Evolutionary conservation across 2,113 vertebrate genomes (phyloP), one percentile per base, ranked within the genome.

Genomic region (Austrofundulus limnaeus): DNA sequence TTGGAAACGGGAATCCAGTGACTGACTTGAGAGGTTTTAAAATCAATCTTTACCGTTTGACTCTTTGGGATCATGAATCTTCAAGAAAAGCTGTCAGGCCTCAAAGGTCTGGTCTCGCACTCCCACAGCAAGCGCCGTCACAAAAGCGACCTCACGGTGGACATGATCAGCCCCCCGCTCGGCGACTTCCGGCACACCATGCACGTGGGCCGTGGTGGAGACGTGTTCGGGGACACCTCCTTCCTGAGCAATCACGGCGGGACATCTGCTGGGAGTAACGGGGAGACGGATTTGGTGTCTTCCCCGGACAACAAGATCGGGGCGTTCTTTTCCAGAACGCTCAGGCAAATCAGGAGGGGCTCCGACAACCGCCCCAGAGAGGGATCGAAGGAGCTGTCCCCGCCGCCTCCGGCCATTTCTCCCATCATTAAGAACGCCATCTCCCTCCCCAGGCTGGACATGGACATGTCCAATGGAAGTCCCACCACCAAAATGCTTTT

Each of bases 121-220:
- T 95, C 97, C 1, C 94, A 95, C 0, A 88, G 94, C 74, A 97
- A 94, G 80, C 93, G 96, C 0, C 92, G 94, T 17, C 83, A 87
- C 62, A 94, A 94, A 77, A 87, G 91, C 0, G 93, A 95, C 83
- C 91, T 99, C 67, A 97, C 95, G 0, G 83, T 93, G 0, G 97
- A 98, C 52, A 99, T 99, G 97, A 99, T 99, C 89, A 99, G 97
- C 87, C 95, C 94, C 0, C 97, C 97, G 0, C 84, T 98, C 25
- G 96, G 94, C 0, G 97, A 99, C 88, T 99, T 99, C 70, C 95
- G 97, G 46, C 97, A 99, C 90, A 99, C 96, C 70, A 98, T 99
- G 96, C 97, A 99, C 0, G 97, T 98, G 49, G 97, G 97, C 28
- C 94, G 95, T 0, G 96, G 96, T 0, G 97, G 97, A 0, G 97